Evolutionary conservation across 2,888 invertebrate genomes (phyloP).

Genomic region (Diogma glabrata): DNA sequence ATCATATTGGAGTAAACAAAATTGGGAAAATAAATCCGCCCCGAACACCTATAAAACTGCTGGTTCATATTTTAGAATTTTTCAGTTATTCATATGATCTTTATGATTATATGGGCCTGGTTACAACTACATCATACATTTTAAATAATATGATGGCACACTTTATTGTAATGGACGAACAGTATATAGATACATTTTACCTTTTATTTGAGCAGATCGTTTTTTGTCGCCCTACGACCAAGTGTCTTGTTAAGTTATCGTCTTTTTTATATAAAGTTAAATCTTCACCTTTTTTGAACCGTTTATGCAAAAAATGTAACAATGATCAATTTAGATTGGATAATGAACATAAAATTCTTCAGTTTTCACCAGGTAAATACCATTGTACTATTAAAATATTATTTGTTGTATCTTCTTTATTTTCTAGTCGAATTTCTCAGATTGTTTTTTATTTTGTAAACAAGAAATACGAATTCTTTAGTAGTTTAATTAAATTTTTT

Average conservation of each 20-base stretch:
- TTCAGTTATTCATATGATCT: constrained; percentile 4
- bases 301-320: too few species aligned
- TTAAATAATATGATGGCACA: not conserved
- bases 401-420: too few species aligned
- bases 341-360: too few species aligned
- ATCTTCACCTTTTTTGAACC: not conserved
- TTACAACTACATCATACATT: not conserved
- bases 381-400: too few species aligned
- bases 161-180: not conserved
- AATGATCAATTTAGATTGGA: too few species aligned
- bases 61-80: not conserved
- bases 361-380: too few species aligned
- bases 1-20: too few species aligned
- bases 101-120: constrained; percentile 1
- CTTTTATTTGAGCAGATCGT: not conserved
- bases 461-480: too few species aligned
- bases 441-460: too few species aligned
- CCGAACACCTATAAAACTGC: not conserved
- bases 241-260: not conserved
- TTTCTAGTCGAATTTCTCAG: too few species aligned
- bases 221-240: not conserved
- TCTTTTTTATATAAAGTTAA: not conserved
- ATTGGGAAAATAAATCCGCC: too few species aligned
- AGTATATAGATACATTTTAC: not conserved
- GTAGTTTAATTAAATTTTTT: too few species aligned